Evolutionary conservation across 2,113 vertebrate genomes (phyloP), one percentile per base, ranked within the genome.

Genomic region (Dinomys branickii): DNA sequence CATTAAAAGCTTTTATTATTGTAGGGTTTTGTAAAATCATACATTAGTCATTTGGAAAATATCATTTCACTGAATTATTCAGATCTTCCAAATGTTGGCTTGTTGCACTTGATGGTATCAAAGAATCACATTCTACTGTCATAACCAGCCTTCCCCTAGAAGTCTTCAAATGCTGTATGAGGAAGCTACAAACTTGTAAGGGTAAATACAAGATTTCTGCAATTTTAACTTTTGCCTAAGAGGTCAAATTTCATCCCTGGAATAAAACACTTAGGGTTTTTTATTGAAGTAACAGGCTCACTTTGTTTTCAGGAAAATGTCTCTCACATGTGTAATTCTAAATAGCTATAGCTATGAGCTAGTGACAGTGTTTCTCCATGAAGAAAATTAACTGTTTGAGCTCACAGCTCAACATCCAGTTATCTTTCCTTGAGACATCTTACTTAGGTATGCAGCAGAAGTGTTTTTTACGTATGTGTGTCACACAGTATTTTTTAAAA

Each of bases 1-100:
- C 22, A 75, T 85, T 84, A 88, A 89, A 90, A 87, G 52, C 11
- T 85, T 87, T 75, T 47, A 92, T 54, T 87, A 67, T 58, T 54
- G 47, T 17, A 87, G 26, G 54, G 44, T 54, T 83, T 58, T 90
- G 26, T 85, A 56, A 77, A 30, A 50, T 54, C 14, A 52, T 73
- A 58, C 7, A 33, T 67, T 73, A 58, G 33, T 73, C 24, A 85
- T 75, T 95, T 86, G 47, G 38, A 73, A 96, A 95, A 71, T 54
- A 80, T 2, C 87, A 13, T 24, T 58, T 82, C 5, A 9, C 26
- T 56, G 56, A 71, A 6, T 88, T 85, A 22, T 33, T 93, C 44
- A 88, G 41, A 61, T 75, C 56, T 84, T 92, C n/a, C 33, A 52
- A 65, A 63, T 86, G 24, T 78, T 86, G 44, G 16, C 38, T 30